Evolutionary conservation across 2,888 invertebrate genomes (phyloP).

Genomic region (Abrostola triplasia): DNA sequence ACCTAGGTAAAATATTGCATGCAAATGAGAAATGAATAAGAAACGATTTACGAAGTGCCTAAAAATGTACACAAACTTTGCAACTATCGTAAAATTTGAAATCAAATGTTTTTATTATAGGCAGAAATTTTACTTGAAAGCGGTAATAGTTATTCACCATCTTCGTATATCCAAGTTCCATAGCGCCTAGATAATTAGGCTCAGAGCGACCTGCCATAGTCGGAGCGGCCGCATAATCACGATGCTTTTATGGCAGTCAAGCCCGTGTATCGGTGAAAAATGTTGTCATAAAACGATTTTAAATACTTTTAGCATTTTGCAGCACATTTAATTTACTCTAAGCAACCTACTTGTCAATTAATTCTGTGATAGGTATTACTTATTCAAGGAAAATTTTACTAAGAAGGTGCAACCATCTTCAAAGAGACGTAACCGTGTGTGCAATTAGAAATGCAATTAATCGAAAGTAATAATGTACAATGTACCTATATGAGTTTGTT

Average conservation of each 20-base stretch:
- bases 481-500: constrained; percentile 11
- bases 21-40: constrained; percentile 7
- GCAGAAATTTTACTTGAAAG: constrained; percentile 31
- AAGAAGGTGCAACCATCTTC: constrained; percentile 51
- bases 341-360: constrained; percentile 56
- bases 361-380: constrained; percentile 46
- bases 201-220: constrained; percentile 78
- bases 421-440: constrained; percentile 44
- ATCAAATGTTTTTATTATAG: constrained; percentile 54
- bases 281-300: constrained; percentile 83
- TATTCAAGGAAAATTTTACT: constrained; percentile 44
- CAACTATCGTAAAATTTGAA: constrained; percentile 38
- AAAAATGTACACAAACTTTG: constrained; percentile 17
- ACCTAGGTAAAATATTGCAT: background rate
- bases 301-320: constrained; percentile 75
- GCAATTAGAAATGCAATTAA: constrained; percentile 49
- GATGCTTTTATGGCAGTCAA: constrained; percentile 78
- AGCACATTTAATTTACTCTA: constrained; percentile 53
- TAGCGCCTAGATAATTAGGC: constrained; percentile 81
- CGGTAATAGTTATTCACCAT: constrained; percentile 55
- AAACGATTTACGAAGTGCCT: constrained; percentile 27
- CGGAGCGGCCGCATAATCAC: constrained; percentile 80
- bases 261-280: constrained; percentile 81
- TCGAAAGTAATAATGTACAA: constrained; percentile 16
- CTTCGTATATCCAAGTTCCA: constrained; percentile 77